A percentile compares a stretch with the other conserved stretches of the same genome.
Evolutionary conservation across 2,113 vertebrate species (phyloP).

Genomic region (Oxygymnocypris stewartii): DNA sequence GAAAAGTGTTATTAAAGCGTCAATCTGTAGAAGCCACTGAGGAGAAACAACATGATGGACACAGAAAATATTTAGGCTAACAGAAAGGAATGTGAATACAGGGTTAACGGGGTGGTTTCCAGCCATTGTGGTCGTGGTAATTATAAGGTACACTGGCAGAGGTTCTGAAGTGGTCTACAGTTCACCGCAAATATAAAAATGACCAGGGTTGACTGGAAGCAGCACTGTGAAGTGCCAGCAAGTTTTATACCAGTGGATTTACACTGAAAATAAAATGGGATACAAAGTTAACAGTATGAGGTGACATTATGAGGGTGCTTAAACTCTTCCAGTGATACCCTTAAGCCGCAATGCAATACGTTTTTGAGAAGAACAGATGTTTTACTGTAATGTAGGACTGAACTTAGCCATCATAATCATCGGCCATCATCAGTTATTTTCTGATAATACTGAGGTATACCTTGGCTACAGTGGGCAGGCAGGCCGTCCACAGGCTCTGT

Average conservation of each 20-base stretch:
- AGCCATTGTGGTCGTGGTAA: slow-evolving; percentile 21
- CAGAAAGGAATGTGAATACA: background rate
- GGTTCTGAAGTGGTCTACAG: slow-evolving; percentile 44
- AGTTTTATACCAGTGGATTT: background rate
- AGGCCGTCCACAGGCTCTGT: slow-evolving; percentile 62
- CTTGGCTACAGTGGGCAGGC: slow-evolving; percentile 82
- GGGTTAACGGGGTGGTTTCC: background rate
- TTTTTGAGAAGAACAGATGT: background rate
- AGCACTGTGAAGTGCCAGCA: background rate
- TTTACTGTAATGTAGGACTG: background rate
- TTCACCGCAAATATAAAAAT: slow-evolving; percentile 34
- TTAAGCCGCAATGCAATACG: background rate
- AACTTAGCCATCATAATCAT: background rate
- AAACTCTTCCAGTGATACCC: background rate
- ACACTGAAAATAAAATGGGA: background rate
- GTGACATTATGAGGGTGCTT: background rate
- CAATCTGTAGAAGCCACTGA: background rate
- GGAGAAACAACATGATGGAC: background rate
- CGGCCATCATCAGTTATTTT: background rate
- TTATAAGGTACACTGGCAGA: slow-evolving; percentile 25
- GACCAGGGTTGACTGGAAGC: slow-evolving; percentile 18
- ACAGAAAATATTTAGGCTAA: background rate
- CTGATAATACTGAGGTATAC: slow-evolving; percentile 69
- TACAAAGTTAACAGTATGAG: background rate
- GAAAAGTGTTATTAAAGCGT: slow-evolving; percentile 21